Conservation (phyloP, 2,797 vertebrate genomes). For the Graptemys geographica region DNA sequence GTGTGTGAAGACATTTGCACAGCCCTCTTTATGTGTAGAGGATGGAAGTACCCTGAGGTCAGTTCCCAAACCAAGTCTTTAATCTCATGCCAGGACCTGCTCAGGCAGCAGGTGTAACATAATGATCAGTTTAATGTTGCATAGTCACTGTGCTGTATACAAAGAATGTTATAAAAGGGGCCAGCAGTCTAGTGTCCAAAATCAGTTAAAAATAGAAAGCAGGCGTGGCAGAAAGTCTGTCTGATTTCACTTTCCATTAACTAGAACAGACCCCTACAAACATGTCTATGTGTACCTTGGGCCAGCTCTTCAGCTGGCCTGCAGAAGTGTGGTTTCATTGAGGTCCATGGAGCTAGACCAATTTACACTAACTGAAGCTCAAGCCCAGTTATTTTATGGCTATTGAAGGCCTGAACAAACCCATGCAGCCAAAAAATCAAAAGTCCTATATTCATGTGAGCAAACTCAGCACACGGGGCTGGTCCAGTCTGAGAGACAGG, state of each 20-base stretch:
- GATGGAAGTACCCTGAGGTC: background rate
- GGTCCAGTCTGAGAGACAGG: background rate
- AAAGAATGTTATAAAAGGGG: background rate
- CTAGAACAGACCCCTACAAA: background rate
- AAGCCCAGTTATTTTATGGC: background rate
- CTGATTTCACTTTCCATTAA: background rate
- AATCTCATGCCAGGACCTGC: background rate
- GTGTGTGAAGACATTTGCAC: background rate
- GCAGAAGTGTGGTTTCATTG: background rate
- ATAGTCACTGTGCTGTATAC: background rate
- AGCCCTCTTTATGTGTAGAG: background rate
- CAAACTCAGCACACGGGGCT: background rate
- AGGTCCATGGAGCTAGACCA: background rate
- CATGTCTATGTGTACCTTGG: background rate
- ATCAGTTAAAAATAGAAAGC: background rate
- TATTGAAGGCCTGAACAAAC: background rate
- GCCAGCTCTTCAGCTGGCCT: background rate
- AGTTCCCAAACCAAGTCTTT: background rate
- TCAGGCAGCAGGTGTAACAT: background rate
- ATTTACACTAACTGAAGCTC: background rate
- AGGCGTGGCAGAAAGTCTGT: background rate
- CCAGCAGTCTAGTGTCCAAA: background rate
- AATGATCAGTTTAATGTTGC: background rate
- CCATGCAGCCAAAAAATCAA: background rate
- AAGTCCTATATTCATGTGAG: background rate